Evolutionary conservation across 2,797 vertebrate genomes (phyloP).

Genomic region (Triplophysa yarkandensis): DNA sequence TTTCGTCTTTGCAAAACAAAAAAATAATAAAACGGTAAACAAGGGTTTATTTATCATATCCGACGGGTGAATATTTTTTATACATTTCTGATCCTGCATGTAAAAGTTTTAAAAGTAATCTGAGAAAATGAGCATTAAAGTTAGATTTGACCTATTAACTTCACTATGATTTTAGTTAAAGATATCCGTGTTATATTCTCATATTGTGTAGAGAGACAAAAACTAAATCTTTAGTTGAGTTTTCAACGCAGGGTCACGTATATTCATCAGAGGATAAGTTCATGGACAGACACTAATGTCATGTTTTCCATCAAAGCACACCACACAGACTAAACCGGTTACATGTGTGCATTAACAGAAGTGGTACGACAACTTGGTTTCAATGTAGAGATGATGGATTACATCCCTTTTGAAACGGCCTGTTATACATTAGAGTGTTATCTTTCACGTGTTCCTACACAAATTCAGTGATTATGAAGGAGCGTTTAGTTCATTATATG

Average conservation of each 20-base stretch:
- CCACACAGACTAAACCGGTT: neutral
- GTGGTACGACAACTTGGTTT: conserved; percentile 13
- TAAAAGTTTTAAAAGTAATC: too few species aligned
- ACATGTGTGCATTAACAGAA: conserved; percentile 26
- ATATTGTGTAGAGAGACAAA: too few species aligned
- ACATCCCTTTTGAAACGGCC: conserved; percentile 19
- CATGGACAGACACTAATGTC: neutral
- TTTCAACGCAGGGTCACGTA: too few species aligned
- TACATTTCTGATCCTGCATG: too few species aligned
- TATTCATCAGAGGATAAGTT: neutral
- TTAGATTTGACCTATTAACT: too few species aligned
- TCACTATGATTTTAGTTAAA: too few species aligned
- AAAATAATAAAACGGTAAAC: neutral
- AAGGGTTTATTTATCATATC: neutral
- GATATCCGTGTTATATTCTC: too few species aligned
- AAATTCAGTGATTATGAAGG: conserved; percentile 26
- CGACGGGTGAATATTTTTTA: neutral
- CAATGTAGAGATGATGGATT: conserved; percentile 27
- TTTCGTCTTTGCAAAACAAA: neutral
- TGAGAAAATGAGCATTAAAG: too few species aligned
- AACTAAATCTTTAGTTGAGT: too few species aligned
- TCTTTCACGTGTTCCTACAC: conserved; percentile 25
- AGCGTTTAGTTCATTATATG: conserved; percentile 17
- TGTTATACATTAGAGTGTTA: conserved; percentile 20
- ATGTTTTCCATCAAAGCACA: neutral